phyloP scores from a whole-genome alignment of 2,888 invertebrate genomes.

The Meloe dianella region DNA sequence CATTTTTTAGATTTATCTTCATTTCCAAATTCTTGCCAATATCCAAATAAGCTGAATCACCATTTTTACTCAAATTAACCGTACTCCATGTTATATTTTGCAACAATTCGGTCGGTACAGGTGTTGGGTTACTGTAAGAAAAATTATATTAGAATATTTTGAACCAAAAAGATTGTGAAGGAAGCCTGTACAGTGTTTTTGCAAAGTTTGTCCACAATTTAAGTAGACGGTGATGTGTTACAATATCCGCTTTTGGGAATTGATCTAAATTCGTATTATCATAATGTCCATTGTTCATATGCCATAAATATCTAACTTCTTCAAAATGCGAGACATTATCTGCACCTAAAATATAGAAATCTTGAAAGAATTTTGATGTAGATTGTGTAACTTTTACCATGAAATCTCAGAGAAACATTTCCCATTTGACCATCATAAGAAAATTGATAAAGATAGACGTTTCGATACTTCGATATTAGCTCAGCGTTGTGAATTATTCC shows the following conservation, averaged over 20 bases:
- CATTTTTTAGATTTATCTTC: slow-evolving; percentile 12
- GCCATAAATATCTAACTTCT: slow-evolving; percentile 39
- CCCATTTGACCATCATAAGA: background rate
- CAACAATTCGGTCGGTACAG: slow-evolving; percentile 12
- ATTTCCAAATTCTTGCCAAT: slow-evolving; percentile 19
- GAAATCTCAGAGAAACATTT: background rate
- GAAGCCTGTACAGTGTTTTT: slow-evolving; percentile 12
- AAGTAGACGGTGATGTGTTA: slow-evolving; percentile 28
- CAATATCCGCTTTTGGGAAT: slow-evolving; percentile 29
- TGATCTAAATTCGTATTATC: slow-evolving; percentile 20
- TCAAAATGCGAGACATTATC: slow-evolving; percentile 41
- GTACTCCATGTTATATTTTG: slow-evolving; percentile 23
- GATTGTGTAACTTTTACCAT: slow-evolving; percentile 1
- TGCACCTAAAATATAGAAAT: slow-evolving; percentile 34
- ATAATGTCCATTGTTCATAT: slow-evolving; percentile 16
- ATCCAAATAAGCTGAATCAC: slow-evolving; percentile 16
- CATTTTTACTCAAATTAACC: background rate
- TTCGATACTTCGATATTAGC: background rate
- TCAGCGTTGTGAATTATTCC: slow-evolving; percentile 22
- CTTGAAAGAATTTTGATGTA: background rate
- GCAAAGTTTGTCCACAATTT: slow-evolving; percentile 36
- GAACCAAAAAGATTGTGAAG: too few relatives aligned
- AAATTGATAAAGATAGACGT: background rate
- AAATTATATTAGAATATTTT: background rate
- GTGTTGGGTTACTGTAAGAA: slow-evolving; percentile 19